Base-by-base conservation (phyloP, 2,888 invertebrate species). In the Dascillus cervinus region DNA sequence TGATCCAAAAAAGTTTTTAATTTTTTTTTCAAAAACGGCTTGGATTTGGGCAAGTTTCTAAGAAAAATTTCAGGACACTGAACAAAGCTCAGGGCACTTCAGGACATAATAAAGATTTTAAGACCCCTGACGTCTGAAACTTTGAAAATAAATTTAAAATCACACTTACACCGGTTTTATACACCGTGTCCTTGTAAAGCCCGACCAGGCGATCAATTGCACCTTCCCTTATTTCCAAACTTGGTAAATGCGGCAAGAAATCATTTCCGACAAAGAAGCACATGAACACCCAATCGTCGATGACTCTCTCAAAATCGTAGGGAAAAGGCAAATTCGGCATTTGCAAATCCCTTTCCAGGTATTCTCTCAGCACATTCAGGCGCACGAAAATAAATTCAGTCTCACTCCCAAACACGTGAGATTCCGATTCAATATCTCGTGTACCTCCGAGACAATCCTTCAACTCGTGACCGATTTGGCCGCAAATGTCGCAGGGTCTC, bases 221-320 rank as follows among this genome's bases (percentile, higher is more conserved):
- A 0, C 87, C 88, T 69, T 97, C 96, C 26, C 95, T 73, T 55
- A 99, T 98, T 73, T 98, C 97, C 48, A 98, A 67, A 28, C 95
- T 95, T 3, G 98, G 98, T 44, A 98, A 71, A 71, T 99, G 98
- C 0, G 98, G 98, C 50, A 98, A 65, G 61, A 98, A 98, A 67
- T 98, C 98, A 59, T 98, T 98, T 26, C 98, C 98, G 29, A 97
- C 96, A 66, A 98, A 98, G 70, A 99, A 98, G 60, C 98, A 98
- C 92, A 98, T 95, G 55, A 82, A 82, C 3, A 84, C 97, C 97
- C 97, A 99, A 66, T 99, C 98, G 58, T 98, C 98, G 9, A 99
- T 63, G 0, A 83, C 92, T 32, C 97, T 69, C 54, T 98, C 98
- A 62, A 98, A 89, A 58, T 94, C 90, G 62, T 91, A 97, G 27